Evolutionary conservation across 2,797 vertebrate species (phyloP).

Genomic region (Myoxocephalus aenaeus): DNA sequence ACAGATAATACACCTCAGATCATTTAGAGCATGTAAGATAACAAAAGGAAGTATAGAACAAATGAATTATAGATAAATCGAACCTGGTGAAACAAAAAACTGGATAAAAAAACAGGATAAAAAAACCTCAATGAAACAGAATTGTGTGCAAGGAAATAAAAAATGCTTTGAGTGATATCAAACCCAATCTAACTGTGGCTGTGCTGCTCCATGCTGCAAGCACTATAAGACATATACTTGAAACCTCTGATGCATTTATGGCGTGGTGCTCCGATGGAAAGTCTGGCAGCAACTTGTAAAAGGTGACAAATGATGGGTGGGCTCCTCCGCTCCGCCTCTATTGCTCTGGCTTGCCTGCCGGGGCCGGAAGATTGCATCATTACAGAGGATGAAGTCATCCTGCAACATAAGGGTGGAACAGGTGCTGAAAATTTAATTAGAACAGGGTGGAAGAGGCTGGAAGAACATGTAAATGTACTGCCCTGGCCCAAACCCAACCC

Average conservation of each 20-base stretch:
- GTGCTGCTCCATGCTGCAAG: slow-evolving; percentile 8
- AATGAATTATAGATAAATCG: slow-evolving; percentile 15
- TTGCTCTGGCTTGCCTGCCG: slow-evolving; percentile 71
- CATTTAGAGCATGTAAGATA: neutral
- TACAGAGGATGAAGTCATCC: slow-evolving; percentile 85
- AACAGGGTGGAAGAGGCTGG: slow-evolving; percentile 53
- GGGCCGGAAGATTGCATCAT: slow-evolving; percentile 82
- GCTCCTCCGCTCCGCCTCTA: slow-evolving; percentile 55
- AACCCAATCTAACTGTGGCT: slow-evolving; percentile 4
- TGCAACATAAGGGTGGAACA: slow-evolving; percentile 81
- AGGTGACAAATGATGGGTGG: slow-evolving; percentile 79
- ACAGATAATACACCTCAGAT: neutral
- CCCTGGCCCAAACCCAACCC: slow-evolving; percentile 37
- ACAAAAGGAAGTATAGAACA: slow-evolving; percentile 25
- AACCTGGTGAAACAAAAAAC: slow-evolving; percentile 10
- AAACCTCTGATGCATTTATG: slow-evolving; percentile 49
- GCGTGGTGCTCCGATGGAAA: slow-evolving; percentile 52
- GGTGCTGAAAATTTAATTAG: slow-evolving; percentile 84
- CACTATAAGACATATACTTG: slow-evolving; percentile 23
- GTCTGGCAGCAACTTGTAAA: slow-evolving; percentile 70
- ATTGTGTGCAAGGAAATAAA: neutral
- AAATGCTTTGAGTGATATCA: slow-evolving; percentile 23
- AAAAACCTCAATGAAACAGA: slow-evolving; percentile 1
- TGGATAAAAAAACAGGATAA: slow-evolving; percentile 17
- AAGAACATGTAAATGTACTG: slow-evolving; percentile 69